Base-by-base conservation (phyloP, 2,113 vertebrate genomes). In the Steatornis caripensis region DNA sequence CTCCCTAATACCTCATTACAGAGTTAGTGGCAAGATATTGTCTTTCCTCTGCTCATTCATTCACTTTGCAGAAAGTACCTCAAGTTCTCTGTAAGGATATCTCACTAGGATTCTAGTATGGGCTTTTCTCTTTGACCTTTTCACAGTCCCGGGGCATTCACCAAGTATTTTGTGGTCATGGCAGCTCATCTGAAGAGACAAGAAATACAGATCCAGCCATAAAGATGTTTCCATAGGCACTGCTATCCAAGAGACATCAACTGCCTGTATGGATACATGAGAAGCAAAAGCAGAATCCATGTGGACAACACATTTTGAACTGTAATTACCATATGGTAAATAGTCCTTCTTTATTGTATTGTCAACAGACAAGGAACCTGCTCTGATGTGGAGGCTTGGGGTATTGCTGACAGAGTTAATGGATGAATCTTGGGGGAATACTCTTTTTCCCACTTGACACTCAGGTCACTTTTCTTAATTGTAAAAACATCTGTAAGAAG, bases 401-500 rank as follows among this genome's bases (percentile, higher is more conserved):
- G 89, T 93, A 80, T 4, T 83, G 92, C 91, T 96, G 96, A 92
- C 92, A 82, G 80, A 97, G 83, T 76, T 95, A 89, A 95, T 85
- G 70, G 87, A 96, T 97, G 92, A 87, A 92, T 45, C 94, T 87
- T 68, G 65, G 37, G 94, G 92, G 94, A 95, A 93, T 91, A 23
- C 37, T 79, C 89, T 91, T 93, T 91, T 66, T 95, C 94, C 95
- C 84, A 89, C 61, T 94, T 95, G 96, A 95, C 86, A 76, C 77
- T 95, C 77, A 65, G 93, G 97, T 92, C 90, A 79, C 95, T 93
- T 92, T 87, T 92, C 87, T 85, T 93, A 84, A 96, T 91, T 90
- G 89, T 92, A 93, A 95, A 95, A 96, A 79, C 96, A 95, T 96
- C 96, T 97, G 96, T 49, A 53, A 95, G 89, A 89, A 93, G 96